These are phyloP conservation scores for Engystomops pustulosus DNA, from an alignment of 2,113 vertebrate genomes.

Conservation along the genomic window DNA sequence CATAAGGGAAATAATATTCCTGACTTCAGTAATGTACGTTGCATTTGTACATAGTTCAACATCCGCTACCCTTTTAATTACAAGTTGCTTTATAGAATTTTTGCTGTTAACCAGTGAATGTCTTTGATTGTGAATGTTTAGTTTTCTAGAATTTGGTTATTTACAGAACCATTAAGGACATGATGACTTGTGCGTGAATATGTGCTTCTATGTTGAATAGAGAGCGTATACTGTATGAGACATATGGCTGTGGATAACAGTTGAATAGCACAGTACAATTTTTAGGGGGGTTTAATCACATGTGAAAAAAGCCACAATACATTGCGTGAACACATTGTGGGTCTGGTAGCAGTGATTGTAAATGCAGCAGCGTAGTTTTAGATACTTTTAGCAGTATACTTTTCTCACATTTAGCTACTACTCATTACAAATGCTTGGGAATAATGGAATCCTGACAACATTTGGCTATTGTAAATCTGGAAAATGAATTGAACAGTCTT, in stretches of 20 bases:
- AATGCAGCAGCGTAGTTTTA: too few relatives aligned
- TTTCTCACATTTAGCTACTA: too few relatives aligned
- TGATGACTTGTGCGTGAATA: background rate
- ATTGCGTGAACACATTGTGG: too few relatives aligned
- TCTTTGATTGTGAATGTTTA: background rate
- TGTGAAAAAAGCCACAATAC: too few relatives aligned
- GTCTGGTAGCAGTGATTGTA: too few relatives aligned
- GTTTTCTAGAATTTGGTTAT: background rate
- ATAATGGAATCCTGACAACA: background rate
- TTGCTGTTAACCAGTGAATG: background rate
- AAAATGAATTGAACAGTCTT: background rate
- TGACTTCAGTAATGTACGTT: slow-evolving; percentile 26
- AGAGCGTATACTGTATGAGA: too few relatives aligned
- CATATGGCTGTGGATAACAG: too few relatives aligned
- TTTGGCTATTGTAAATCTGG: background rate
- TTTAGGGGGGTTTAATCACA: too few relatives aligned
- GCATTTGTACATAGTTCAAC: slow-evolving; percentile 10
- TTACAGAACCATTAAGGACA: background rate
- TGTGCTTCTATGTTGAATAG: too few relatives aligned
- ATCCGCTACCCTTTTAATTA: background rate
- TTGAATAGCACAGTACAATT: too few relatives aligned
- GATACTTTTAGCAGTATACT: too few relatives aligned
- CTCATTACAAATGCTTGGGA: background rate
- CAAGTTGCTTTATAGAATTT: background rate
- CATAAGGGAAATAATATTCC: slow-evolving; percentile 37